Conservation (phyloP, 1,140 invertebrate genomes). For the Drosophila ficusphila region DNA sequence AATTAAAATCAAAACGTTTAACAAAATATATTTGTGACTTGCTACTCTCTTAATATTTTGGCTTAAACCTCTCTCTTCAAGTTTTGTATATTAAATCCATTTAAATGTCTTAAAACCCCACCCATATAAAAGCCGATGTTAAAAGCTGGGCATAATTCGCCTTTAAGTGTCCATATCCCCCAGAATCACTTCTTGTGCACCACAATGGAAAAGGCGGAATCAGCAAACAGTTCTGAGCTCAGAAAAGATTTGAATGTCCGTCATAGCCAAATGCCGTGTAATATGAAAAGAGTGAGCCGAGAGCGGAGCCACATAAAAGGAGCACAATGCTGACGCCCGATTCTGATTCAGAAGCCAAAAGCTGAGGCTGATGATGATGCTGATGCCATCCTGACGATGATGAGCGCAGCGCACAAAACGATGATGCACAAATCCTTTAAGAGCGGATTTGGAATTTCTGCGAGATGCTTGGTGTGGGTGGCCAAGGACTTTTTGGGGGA, state of each 20-base stretch:
- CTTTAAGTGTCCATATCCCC: conserved; percentile 22
- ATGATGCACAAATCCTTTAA: conserved; percentile 71
- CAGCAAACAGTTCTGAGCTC: conserved; percentile 53
- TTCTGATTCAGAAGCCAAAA: conserved; percentile 29
- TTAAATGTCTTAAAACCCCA: neutral
- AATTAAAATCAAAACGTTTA: too few species aligned
- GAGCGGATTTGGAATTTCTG: conserved; percentile 62
- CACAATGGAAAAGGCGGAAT: conserved; percentile 37
- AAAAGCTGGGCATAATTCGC: neutral
- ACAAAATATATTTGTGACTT: neutral
- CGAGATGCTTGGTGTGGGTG: conserved; percentile 28
- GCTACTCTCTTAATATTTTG: neutral
- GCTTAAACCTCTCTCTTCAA: too few species aligned
- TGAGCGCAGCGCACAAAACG: conserved; percentile 56
- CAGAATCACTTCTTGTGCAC: conserved; percentile 26
- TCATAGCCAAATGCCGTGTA: conserved; percentile 55
- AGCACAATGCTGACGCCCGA: conserved; percentile 51
- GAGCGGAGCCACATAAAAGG: conserved; percentile 52
- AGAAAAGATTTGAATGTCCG: conserved; percentile 60
- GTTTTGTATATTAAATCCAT: neutral
- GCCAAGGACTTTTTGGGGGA: neutral
- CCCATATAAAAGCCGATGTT: neutral
- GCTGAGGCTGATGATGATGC: too few species aligned
- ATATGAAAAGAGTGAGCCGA: conserved; percentile 56
- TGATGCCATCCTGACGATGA: conserved; percentile 36